Evolutionary conservation across 2,113 vertebrate genomes (phyloP), one percentile per base, ranked within the genome.

Genomic region (Carassius auratus): DNA sequence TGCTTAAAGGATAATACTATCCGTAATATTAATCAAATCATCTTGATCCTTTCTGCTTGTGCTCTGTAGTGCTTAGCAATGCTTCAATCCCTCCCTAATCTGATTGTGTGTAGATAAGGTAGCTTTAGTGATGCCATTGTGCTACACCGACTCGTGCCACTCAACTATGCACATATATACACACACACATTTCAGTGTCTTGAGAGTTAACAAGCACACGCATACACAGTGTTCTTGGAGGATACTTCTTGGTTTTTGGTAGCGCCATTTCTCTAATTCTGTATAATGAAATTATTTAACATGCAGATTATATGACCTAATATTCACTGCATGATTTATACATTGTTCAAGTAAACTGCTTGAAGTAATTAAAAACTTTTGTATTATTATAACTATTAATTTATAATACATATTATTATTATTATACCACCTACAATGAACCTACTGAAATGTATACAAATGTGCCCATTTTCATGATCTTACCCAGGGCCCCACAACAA

Each of bases 21-120:
- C 90, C 89, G 84, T 86, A 95, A 92, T 94, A 94, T 93, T 94
- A 94, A 95, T 95, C 93, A 93, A 95, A 94, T 95, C 94, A 94
- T 93, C 92, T 94, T 93, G 91, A 95, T 94, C 93, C 87, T 62
- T 80, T 57, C 79, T 85, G 23, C 83, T 85, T 93, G 90, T 92
- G 86, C 91, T 92, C 93, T 92, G 89, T 86, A 89, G 91, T 90
- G 92, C 92, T 94, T 94, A 93, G 88, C 91, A 77, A 90, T 86
- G 89, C 85, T 89, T 88, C 92, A 95, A 95, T 95, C 94, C 76
- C 93, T 81, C 91, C 91, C 91, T 95, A 95, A 95, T 95, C 94
- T 95, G 94, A 95, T 95, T 95, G 94, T 92, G 91, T n/a, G 45
- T 84, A 92, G 94, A 95, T 95, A 95, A 94, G 88, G 87, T 89